These are phyloP conservation scores for Hipposideros armiger DNA, from an alignment of 2,113 vertebrate genomes.

Conservation along the genomic window DNA sequence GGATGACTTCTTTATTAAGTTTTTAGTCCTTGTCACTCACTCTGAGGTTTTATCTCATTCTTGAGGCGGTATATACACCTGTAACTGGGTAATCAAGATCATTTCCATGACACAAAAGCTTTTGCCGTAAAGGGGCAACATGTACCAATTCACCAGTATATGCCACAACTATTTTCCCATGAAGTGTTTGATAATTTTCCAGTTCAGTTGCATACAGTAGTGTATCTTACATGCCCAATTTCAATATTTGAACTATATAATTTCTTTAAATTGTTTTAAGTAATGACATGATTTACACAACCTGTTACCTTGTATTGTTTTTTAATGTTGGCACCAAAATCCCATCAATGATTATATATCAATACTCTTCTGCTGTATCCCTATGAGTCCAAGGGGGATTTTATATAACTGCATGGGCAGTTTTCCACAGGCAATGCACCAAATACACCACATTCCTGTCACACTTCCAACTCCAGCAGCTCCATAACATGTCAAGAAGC, in stretches of 20 bases:
- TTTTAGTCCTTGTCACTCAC: slow-evolving; percentile 95
- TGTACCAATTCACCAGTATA: slow-evolving; percentile 95
- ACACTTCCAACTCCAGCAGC: slow-evolving; percentile 91
- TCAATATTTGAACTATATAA: slow-evolving; percentile 93
- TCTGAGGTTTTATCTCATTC: slow-evolving; percentile 92
- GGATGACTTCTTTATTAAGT: slow-evolving; percentile 93
- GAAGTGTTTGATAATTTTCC: slow-evolving; percentile 95
- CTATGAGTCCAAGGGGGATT: slow-evolving; percentile 90
- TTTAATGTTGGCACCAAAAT: slow-evolving; percentile 90
- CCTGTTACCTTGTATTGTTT: slow-evolving; percentile 93
- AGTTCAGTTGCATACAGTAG: slow-evolving; percentile 93
- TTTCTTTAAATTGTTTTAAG: slow-evolving; percentile 91
- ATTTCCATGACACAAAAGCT: slow-evolving; percentile 94
- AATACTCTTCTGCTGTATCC: slow-evolving; percentile 93
- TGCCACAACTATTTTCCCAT: slow-evolving; percentile 93
- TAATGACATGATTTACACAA: slow-evolving; percentile 92
- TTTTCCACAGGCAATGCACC: too few relatives aligned
- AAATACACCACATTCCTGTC: too few relatives aligned
- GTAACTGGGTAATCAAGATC: slow-evolving; percentile 94
- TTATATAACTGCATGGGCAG: slow-evolving; percentile 92
- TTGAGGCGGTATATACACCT: slow-evolving; percentile 92
- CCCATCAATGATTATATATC: slow-evolving; percentile 94
- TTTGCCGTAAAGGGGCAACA: slow-evolving; percentile 89
- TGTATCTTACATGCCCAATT: slow-evolving; percentile 93
- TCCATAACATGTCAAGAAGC: slow-evolving; percentile 79